These are phyloP conservation scores for Lasioglossum leucozonium DNA, from an alignment of 2,888 invertebrate species.

Conservation along the genomic window DNA sequence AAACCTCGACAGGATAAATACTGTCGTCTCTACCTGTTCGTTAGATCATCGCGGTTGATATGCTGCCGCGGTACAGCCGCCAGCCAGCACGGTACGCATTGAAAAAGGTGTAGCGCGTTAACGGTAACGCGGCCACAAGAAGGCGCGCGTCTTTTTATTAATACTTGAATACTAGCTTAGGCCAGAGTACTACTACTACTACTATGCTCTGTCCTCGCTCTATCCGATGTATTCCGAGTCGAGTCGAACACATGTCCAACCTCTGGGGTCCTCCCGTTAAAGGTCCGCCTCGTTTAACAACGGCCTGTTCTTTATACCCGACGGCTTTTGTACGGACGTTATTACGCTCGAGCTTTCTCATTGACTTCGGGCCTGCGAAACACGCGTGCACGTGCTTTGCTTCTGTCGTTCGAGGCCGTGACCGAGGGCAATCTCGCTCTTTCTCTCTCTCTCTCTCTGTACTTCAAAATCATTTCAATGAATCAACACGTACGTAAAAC, in stretches of 20 bases:
- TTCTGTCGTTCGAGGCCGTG: slow-evolving; percentile 14
- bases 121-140: slow-evolving; percentile 67
- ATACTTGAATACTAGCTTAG: no score
- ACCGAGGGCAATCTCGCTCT: neutral
- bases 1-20: neutral
- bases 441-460: no score
- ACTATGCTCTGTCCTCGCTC: no score
- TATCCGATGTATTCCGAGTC: slow-evolving; percentile 1
- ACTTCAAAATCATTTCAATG: neutral
- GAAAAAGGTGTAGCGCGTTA: slow-evolving; percentile 56
- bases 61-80: slow-evolving; percentile 23
- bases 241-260: slow-evolving; percentile 9
- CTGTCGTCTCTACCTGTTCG: slow-evolving; percentile 27
- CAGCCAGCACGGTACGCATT: slow-evolving; percentile 21
- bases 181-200: no score
- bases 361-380: slow-evolving; percentile 37
- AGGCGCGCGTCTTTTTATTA: slow-evolving; percentile 64
- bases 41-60: slow-evolving; percentile 31
- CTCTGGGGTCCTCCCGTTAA: slow-evolving; percentile 60
- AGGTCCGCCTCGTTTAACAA: slow-evolving; percentile 24
- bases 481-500: neutral
- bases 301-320: slow-evolving; percentile 32
- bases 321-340: slow-evolving; percentile 36
- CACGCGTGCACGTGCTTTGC: slow-evolving; percentile 55
- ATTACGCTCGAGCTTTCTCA: slow-evolving; percentile 31